A percentile compares a stretch with the other conserved stretches of the same genome.
phyloP scores from a whole-genome alignment of 2,888 invertebrate species.

The Aleiodes testaceus region DNA sequence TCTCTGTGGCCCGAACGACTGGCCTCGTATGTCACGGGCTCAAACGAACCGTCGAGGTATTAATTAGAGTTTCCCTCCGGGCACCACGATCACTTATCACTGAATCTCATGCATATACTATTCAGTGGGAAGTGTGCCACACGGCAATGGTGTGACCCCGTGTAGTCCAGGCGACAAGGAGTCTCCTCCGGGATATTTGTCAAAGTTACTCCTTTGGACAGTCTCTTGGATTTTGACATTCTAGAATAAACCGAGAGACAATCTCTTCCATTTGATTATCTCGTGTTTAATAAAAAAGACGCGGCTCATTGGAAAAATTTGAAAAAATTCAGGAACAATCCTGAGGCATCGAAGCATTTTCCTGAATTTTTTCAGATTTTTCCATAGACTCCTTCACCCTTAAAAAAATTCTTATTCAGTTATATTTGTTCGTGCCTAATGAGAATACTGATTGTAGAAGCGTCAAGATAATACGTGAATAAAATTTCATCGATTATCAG shows the following conservation, averaged over 20 bases:
- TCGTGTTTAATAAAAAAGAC: no score
- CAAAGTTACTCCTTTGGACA: slow-evolving; percentile 4
- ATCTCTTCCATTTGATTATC: not conserved
- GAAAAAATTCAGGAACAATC: no score
- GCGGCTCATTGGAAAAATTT: no score
- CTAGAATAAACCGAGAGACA: slow-evolving; percentile 1
- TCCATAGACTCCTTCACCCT: no score
- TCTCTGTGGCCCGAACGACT: slow-evolving; percentile 61
- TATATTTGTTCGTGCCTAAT: slow-evolving; percentile 19
- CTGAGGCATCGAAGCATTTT: no score
- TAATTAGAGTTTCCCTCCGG: slow-evolving; percentile 71
- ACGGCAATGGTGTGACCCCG: not conserved
- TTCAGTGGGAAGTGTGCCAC: slow-evolving; percentile 29
- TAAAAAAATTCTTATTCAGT: slow-evolving; percentile 17
- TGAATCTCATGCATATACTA: slow-evolving; percentile 53
- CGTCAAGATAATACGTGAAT: slow-evolving; percentile 26
- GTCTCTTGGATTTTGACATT: slow-evolving; percentile 19
- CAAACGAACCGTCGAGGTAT: slow-evolving; percentile 72
- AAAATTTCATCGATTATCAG: slow-evolving; percentile 22
- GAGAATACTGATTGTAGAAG: slow-evolving; percentile 27
- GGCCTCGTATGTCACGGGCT: slow-evolving; percentile 71
- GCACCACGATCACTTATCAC: slow-evolving; percentile 72
- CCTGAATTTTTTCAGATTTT: no score
- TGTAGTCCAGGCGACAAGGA: slow-evolving; percentile 25
- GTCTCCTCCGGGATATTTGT: slow-evolving; percentile 24